Evolutionary conservation across 2,797 vertebrate species (phyloP).

Genomic region (Mus minutoides): DNA sequence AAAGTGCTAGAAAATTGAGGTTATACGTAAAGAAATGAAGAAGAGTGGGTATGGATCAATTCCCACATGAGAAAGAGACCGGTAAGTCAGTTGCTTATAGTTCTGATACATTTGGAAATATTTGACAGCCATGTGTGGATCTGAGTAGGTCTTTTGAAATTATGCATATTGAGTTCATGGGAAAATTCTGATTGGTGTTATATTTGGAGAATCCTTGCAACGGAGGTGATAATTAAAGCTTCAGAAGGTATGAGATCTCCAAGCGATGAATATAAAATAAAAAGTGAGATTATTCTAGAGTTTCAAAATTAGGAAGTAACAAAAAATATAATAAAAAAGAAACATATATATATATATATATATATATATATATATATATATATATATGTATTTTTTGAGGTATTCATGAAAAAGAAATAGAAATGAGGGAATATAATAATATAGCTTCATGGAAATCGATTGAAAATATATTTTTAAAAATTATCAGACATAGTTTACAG

Average conservation of each 20-base stretch:
- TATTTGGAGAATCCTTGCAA: background rate
- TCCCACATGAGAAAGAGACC: background rate
- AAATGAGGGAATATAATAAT: background rate
- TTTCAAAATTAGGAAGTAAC: background rate
- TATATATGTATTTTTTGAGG: background rate
- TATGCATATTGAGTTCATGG: background rate
- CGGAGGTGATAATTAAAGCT: background rate
- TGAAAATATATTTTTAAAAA: background rate
- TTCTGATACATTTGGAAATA: background rate
- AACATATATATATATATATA: background rate
- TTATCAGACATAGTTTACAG: background rate
- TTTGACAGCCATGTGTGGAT: background rate
- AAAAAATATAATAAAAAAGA: background rate
- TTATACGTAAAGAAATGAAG: background rate
- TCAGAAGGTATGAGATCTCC: background rate
- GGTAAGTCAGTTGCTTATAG: background rate
- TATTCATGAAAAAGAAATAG: background rate
- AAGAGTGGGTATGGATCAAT: too few species aligned
- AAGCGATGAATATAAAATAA: background rate
- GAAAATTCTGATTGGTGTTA: background rate
- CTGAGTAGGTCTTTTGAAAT: background rate
- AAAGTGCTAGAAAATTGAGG: background rate
- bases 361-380: background rate
- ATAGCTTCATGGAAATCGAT: background rate
- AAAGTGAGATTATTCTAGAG: background rate